Conservation (phyloP, 2,113 vertebrate species). For the Silurus asotus region DNA sequence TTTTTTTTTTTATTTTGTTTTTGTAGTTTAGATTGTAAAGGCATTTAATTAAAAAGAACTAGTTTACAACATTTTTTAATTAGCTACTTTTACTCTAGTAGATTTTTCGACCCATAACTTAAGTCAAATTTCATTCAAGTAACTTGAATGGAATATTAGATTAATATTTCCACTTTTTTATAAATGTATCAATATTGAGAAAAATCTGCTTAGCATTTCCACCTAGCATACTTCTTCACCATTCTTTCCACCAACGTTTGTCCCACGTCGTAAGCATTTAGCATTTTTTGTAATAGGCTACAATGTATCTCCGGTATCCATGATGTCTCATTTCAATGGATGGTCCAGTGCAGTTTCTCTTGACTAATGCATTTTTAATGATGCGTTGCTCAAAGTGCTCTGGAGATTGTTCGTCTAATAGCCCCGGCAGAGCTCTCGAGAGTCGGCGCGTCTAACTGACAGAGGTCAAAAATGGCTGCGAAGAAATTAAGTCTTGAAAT, state of each 20-base stretch:
- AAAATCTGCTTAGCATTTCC: background rate
- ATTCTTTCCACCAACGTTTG: background rate
- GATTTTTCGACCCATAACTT: too few relatives aligned
- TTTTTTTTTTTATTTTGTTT: too few relatives aligned
- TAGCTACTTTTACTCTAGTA: too few relatives aligned
- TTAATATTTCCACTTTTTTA: too few relatives aligned
- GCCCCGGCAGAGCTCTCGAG: conserved; percentile 2
- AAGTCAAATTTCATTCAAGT: too few relatives aligned
- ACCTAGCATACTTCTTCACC: background rate
- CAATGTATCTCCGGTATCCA: conserved; percentile 26
- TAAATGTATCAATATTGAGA: background rate
- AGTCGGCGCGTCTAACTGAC: background rate
- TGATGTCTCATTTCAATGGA: conserved; percentile 37
- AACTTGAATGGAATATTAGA: too few relatives aligned
- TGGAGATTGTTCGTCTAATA: conserved; percentile 18
- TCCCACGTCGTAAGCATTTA: background rate
- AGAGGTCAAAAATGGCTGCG: conserved; percentile 7
- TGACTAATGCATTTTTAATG: conserved; percentile 53
- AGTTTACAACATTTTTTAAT: too few relatives aligned
- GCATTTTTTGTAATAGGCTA: conserved; percentile 15
- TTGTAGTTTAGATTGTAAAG: too few relatives aligned
- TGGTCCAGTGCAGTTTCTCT: conserved; percentile 33
- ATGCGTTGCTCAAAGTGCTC: conserved; percentile 33
- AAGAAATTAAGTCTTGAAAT: conserved; percentile 22
- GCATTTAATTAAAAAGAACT: too few relatives aligned